Evolutionary conservation across 2,888 invertebrate species (phyloP).

Genomic region (Himalopsyche kuldschensis): DNA sequence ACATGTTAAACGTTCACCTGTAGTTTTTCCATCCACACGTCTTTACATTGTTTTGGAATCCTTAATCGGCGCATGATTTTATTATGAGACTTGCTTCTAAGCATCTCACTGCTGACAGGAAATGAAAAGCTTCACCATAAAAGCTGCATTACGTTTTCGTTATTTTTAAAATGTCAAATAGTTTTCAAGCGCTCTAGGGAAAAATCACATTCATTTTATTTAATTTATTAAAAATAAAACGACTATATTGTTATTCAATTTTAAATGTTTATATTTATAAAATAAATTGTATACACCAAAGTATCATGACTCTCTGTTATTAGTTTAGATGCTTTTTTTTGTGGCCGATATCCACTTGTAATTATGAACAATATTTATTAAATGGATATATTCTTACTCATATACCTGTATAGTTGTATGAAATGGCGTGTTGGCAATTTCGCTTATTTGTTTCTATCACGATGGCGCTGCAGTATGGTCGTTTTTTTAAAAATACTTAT

Average conservation of each 20-base stretch:
- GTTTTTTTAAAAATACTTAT: not conserved
- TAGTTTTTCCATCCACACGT: not conserved
- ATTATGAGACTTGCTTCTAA: constrained; percentile 21
- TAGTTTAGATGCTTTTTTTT: no score
- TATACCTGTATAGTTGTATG: not conserved
- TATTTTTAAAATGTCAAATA: not conserved
- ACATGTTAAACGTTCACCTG: not conserved
- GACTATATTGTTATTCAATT: no score
- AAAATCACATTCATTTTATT: no score
- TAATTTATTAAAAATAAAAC: no score
- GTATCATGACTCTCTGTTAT: no score
- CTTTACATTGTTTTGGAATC: not conserved
- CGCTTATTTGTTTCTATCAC: not conserved
- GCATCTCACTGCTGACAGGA: constrained; percentile 11
- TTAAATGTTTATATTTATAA: no score
- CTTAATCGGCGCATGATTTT: constrained; percentile 28
- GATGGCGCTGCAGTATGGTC: not conserved
- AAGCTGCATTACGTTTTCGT: not conserved
- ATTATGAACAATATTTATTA: no score
- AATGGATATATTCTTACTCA: no score
- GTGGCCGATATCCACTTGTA: no score
- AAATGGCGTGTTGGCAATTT: not conserved
- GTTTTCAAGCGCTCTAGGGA: no score
- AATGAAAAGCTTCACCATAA: not conserved
- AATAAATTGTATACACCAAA: no score